A percentile compares a stretch with the other conserved stretches of the same genome.
Evolutionary conservation across 2,888 invertebrate species (phyloP).

Genomic region (Carcina quercana): DNA sequence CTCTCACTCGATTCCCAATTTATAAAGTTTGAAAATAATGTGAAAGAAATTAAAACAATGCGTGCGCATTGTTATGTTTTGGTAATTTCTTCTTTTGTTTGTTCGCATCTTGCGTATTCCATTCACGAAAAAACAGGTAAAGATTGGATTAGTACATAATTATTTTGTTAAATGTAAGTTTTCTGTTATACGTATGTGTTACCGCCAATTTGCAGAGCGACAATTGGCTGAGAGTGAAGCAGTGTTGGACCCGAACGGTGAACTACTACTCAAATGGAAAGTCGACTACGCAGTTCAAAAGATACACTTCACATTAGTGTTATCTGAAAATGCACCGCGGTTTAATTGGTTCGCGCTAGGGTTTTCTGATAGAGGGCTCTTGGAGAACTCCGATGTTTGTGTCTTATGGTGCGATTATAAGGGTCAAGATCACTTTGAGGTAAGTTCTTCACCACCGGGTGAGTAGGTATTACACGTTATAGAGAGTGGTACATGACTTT

Average conservation of each 20-base stretch:
- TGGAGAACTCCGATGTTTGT: constrained; percentile 86
- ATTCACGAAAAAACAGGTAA: constrained; percentile 36
- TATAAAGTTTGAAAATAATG: not conserved
- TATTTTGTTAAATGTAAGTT: not conserved
- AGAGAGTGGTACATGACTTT: too few species aligned
- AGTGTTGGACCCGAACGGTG: constrained; percentile 55
- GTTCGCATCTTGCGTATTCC: constrained; percentile 36
- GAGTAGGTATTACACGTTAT: too few species aligned
- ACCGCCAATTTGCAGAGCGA: constrained; percentile 24
- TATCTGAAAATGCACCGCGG: constrained; percentile 55
- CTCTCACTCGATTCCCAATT: not conserved
- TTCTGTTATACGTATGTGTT: not conserved
- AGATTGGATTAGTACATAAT: constrained; percentile 21
- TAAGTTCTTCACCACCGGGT: too few species aligned
- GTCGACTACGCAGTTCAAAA: constrained; percentile 45
- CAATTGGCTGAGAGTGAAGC: constrained; percentile 51
- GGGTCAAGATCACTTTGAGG: constrained; percentile 68
- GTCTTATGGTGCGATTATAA: constrained; percentile 84
- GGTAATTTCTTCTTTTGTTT: constrained; percentile 35
- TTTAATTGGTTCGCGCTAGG: constrained; percentile 88
- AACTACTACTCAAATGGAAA: constrained; percentile 52
- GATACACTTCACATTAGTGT: constrained; percentile 65
- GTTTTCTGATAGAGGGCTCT: constrained; percentile 87
- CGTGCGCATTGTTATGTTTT: constrained; percentile 28
- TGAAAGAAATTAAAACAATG: constrained; percentile 26